Evolutionary conservation across 2,113 vertebrate genomes (phyloP), one percentile per base, ranked within the genome.

Genomic region (Salvelinus sp.): DNA sequence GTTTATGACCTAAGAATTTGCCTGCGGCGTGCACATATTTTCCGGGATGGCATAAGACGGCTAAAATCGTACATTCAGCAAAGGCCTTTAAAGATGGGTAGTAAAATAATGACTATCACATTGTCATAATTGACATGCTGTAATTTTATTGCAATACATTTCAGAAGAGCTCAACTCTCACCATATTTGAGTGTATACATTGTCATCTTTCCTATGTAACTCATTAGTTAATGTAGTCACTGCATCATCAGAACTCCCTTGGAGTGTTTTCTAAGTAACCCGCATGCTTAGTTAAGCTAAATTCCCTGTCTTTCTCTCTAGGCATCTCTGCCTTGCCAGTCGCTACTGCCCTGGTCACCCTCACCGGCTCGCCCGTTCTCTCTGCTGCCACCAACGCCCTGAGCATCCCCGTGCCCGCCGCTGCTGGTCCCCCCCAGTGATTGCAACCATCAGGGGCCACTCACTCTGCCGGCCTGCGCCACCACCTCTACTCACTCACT

Each of bases 301-400:
- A 47, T 22, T 23, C 20, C 54, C 30, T 3, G 13, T 3, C 74
- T 87, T 30, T 92, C 89, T 47, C 81, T 33, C 20, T 84, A 94
- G 96, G 96, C 92, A 96, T 98, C 88, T 96, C 96, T 90, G 96
- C 95, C 93, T 95, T 98, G 95, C 96, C 97, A 92, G 96, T 95
- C 81, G 96, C 96, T 85, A 96, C 96, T 76, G 95, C 96, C 87
- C 94, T 98, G 28, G 96, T 96, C 80, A 95, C 96, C 84, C 94
- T 98, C 77, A 95, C 94, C 30, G 96, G 96, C 87, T 97, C 96
- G 0, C 96, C 97, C 0, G 95, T 97, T 90, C 96, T 97, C 79
- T 95, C 96, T 86, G 93, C 95, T 88, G 92, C 95, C 93, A 96
- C 95, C 92, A 97, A 94, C 85, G 89, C 93, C 54, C 93, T 98